phyloP scores from a whole-genome alignment of 2,888 invertebrate species.

The Watsonalla cultraria region DNA sequence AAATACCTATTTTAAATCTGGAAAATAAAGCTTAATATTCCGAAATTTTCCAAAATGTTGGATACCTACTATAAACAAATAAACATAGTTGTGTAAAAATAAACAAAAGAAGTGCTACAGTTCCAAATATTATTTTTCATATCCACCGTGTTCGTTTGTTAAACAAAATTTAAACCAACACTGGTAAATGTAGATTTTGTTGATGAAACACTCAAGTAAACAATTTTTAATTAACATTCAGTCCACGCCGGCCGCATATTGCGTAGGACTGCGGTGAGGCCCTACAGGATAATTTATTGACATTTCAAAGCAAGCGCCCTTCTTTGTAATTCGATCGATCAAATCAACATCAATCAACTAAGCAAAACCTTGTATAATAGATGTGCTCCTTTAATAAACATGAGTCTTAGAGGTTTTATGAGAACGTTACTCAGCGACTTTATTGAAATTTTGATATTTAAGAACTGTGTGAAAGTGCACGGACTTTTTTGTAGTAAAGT shows the following conservation, averaged over 20 bases:
- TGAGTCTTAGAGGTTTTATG: neutral
- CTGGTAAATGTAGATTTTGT: neutral
- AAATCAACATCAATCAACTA: slow-evolving; percentile 3
- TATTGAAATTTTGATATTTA: neutral
- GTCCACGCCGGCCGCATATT: neutral
- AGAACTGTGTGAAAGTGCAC: neutral
- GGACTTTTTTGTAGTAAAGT: neutral
- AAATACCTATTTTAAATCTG: too few relatives aligned
- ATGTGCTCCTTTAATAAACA: neutral
- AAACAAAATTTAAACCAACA: neutral
- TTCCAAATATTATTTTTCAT: neutral
- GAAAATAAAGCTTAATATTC: too few relatives aligned
- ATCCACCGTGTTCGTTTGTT: neutral
- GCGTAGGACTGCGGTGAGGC: neutral
- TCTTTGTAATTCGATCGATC: slow-evolving; percentile 2
- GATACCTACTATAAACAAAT: too few relatives aligned
- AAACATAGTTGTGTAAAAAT: too few relatives aligned
- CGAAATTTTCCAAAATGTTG: too few relatives aligned
- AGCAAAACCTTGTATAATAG: neutral
- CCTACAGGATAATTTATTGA: slow-evolving; percentile 1
- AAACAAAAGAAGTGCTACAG: neutral
- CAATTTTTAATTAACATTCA: slow-evolving; percentile 1
- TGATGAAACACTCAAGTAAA: neutral
- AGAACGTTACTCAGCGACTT: neutral
- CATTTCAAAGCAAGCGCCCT: neutral